Evolutionary conservation across 2,888 invertebrate genomes (phyloP), one percentile per base, ranked within the genome.

Genomic region (Lordiphosa fenestrarum): DNA sequence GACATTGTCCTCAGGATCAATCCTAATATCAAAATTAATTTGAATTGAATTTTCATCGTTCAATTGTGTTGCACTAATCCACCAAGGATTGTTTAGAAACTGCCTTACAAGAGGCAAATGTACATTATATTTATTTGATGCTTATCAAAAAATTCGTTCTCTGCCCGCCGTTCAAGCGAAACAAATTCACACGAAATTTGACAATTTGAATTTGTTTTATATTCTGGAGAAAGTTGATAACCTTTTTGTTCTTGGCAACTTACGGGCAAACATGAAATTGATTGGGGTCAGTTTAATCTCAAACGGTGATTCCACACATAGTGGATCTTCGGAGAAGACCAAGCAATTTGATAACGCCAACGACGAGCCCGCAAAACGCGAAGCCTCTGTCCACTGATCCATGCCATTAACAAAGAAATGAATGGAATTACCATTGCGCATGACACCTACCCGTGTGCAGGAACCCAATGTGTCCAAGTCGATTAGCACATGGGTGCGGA

Each of bases 321-420:
- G 59, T 0, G 89, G 88, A 72, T 89, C 87, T 59, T 89, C 89
- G 0, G 90, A 89, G 62, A 90, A 90, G 0, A 89, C 89, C 13
- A 90, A 65, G 55, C 89, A 89, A 13, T 88, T 86, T 1, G 90
- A 89, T 0, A 90, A 66, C 0, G 90, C 87, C 2, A 89, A 86
- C 0, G 84, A 81, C 1, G 86, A 69, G 6, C 88, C 88, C 3
- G 88, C 87, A 23, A 86, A 75, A 1, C 90, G 85, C 2, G 87
- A 86, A 0, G 89, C 90, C 5, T 89, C 76, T 1, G 90, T 89
- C 87, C 88, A 89, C 52, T 89, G 2, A 15, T 15, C 15, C 15
- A 15, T 92, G 0, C 96, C 96, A 85, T 97, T 95, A 54, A 96
- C 90, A 86, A 94, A 96, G 89, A 95, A 96, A 87, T 97, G 96